These are phyloP conservation scores for Diloba caeruleocephala DNA, from an alignment of 2,888 invertebrate genomes.

Conservation along the genomic window DNA sequence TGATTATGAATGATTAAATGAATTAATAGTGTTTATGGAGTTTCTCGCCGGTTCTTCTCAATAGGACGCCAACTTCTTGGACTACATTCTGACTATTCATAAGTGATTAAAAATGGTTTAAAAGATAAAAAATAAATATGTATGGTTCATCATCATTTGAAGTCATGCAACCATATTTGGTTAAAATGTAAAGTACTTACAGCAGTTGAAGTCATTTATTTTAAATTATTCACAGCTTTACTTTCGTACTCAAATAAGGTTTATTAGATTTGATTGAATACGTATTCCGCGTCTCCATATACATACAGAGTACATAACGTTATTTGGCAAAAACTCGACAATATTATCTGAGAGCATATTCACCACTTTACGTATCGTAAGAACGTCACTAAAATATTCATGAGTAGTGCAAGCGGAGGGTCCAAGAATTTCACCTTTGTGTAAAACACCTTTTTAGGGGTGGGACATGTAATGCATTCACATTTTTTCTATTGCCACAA, in stretches of 20 bases:
- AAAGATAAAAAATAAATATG: no score
- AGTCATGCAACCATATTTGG: background rate
- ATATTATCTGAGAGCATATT: conserved; percentile 68
- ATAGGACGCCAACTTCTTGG: no score
- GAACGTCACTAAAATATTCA: conserved; percentile 80
- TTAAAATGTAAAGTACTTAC: conserved; percentile 1
- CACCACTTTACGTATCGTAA: conserved; percentile 71
- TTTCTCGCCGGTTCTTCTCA: no score
- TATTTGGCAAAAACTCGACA: conserved; percentile 35
- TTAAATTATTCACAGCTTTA: conserved; percentile 40
- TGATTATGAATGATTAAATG: no score
- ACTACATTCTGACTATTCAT: no score
- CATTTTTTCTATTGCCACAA: conserved; percentile 76
- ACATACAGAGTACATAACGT: conserved; percentile 17
- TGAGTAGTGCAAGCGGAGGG: conserved; percentile 75
- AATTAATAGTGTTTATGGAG: no score
- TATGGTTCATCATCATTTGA: conserved; percentile 18
- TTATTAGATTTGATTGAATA: conserved; percentile 45
- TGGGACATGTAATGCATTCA: conserved; percentile 78
- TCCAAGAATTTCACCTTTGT: conserved; percentile 68
- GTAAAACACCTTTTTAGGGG: conserved; percentile 59
- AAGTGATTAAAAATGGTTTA: no score
- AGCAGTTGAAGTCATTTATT: conserved; percentile 30
- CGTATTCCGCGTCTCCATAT: conserved; percentile 23
- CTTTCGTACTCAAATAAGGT: conserved; percentile 30